Percentiles rank a stretch among this genome's conserved stretches.
phyloP scores from a whole-genome alignment of 2,888 invertebrate genomes.

The Agapetus fuscipes region DNA sequence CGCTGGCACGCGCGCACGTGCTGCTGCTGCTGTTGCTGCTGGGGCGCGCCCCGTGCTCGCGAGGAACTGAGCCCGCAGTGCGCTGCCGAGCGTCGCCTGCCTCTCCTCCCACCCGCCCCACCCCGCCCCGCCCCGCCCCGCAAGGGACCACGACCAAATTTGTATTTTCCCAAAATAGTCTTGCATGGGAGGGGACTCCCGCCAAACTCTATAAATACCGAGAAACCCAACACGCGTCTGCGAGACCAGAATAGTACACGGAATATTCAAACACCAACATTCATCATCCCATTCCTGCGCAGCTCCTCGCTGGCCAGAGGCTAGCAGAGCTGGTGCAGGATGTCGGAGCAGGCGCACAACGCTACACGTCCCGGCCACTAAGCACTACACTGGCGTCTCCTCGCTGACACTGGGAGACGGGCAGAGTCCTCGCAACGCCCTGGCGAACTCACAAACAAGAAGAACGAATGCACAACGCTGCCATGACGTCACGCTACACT shows the following conservation, averaged over 20 bases:
- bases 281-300: background rate
- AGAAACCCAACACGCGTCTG: constrained; percentile 19
- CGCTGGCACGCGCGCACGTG: no score
- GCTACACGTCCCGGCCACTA: background rate
- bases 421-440: no score
- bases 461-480: no score
- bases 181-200: constrained; percentile 44
- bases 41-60: constrained; percentile 22
- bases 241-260: constrained; percentile 6
- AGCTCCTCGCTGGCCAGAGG: background rate
- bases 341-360: background rate
- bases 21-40: constrained; percentile 28
- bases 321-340: background rate
- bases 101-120: no score
- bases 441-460: no score
- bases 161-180: constrained; percentile 72
- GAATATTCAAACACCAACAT: background rate
- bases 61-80: constrained; percentile 23
- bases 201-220: constrained; percentile 29
- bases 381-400: no score
- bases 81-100: constrained; percentile 21
- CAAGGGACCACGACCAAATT: constrained; percentile 59
- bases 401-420: no score
- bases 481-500: background rate
- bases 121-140: constrained; percentile 21